Base-by-base conservation (phyloP, 2,888 invertebrate species). In the Ditula angustiorana region DNA sequence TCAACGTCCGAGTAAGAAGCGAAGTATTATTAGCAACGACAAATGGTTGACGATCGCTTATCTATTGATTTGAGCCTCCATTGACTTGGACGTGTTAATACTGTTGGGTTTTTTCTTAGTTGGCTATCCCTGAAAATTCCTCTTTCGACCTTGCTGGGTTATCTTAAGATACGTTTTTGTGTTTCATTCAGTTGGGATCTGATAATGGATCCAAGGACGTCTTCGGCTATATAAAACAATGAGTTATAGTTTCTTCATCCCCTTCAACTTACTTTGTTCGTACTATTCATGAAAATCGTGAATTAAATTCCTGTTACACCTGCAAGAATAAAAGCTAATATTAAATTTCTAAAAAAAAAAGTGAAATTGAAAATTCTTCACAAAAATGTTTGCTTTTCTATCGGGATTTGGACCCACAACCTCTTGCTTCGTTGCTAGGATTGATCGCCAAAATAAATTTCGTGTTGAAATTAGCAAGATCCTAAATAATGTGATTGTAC, bases 21-120 rank as follows among this genome's bases (percentile, higher is more conserved):
- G 65, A 64, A 62, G 71, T 74, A 73, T 75, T 81, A 81, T 83
- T 83, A 82, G 79, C 76, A 74, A 74, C 78, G 81, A 85, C 82
- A 86, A 86, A 87, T 83, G 81, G 80, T 76, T 67, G 74, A 70
- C 76, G 70, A 82, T 85, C 76, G 80, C 77, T 79, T 84, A 86
- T 85, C 85, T 79, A 77, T 81, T 73, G 78, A 79, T 80, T 79
- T 72, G 77, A 72, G 75, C 74, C 73, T 78, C 76, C 68, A 74
- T 76, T 33, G 62, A 62, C 62, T 62, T 11, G 49, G 62, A 67
- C 58, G 47, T 58, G 49, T 55, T 55, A 67, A 67, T 67, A 46
- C 62, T 59, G 53, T 59, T 58, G 35, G 53, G 53, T 21, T 19
- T 26, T n/a, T 35, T 58, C 35, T 49, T 26, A 24, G 50, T 30